Evolutionary conservation across 35 echinoderm and acorn worm genomes (phyloP).

Genomic region (Anneissia japonica): DNA sequence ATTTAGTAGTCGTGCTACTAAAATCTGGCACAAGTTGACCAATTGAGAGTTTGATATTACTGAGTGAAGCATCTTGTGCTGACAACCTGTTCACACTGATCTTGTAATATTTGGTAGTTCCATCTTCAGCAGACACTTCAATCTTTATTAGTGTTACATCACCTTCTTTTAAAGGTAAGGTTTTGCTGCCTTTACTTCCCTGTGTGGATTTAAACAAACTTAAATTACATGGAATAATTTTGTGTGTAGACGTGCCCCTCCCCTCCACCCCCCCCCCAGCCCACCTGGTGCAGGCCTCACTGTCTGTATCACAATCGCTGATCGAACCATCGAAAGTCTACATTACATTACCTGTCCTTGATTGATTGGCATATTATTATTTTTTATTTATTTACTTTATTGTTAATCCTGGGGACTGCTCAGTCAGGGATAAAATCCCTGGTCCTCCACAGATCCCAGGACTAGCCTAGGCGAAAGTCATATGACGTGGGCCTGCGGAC

Average conservation of each 20-base stretch:
- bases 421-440: too few relatives aligned
- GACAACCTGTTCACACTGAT: constrained; percentile 80
- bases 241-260: background rate
- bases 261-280: background rate
- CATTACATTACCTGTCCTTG: too few relatives aligned
- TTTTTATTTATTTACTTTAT: too few relatives aligned
- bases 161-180: constrained; percentile 65
- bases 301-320: background rate
- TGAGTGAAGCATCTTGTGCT: constrained; percentile 76
- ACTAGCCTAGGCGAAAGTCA: too few relatives aligned
- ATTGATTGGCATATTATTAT: background rate
- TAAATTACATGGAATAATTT: background rate
- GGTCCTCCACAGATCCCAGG: too few relatives aligned
- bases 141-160: constrained; percentile 70
- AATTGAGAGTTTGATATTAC: constrained; percentile 43
- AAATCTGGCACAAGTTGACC: constrained; percentile 65
- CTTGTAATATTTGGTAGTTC: constrained; percentile 78
- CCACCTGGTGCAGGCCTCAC: background rate
- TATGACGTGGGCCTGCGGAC: too few relatives aligned
- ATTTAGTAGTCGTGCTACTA: constrained; percentile 29
- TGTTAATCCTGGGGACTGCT: too few relatives aligned
- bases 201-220: too few relatives aligned
- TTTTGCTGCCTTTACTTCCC: constrained; percentile 78
- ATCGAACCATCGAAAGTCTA: background rate
- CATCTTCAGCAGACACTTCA: constrained; percentile 95